Conservation (phyloP, 1,140 invertebrate species). For the Drosophila pachea region DNA sequence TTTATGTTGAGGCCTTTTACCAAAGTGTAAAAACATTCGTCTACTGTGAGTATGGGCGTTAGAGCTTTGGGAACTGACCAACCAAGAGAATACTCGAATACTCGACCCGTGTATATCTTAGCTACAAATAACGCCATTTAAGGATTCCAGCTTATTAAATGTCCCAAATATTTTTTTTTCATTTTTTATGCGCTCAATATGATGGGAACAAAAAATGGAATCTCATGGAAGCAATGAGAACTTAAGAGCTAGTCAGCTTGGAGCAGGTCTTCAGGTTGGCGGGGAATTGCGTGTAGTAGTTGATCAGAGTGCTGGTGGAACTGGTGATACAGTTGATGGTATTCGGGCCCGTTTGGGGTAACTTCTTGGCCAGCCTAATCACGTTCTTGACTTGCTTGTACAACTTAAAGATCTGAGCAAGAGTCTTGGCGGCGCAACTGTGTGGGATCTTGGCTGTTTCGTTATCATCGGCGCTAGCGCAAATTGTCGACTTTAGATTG, state of each 20-base stretch:
- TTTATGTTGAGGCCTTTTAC: no score
- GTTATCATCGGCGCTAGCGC: constrained; percentile 22
- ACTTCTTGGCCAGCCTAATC: constrained; percentile 40
- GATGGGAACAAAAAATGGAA: constrained; percentile 12
- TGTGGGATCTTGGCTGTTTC: constrained; percentile 5
- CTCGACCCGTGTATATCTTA: no score
- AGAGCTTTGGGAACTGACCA: no score
- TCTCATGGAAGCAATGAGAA: not conserved
- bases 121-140: no score
- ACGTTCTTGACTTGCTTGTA: constrained; percentile 32
- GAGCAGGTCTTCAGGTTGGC: constrained; percentile 50
- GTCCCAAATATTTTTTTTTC: no score
- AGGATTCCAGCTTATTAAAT: no score
- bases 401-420: constrained; percentile 23
- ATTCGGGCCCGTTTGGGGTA: constrained; percentile 52
- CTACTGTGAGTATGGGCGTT: no score
- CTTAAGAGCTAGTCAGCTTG: constrained; percentile 48
- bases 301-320: constrained; percentile 33
- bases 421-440: constrained; percentile 37
- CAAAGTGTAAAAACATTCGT: no score
- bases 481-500: constrained; percentile 39
- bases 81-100: no score
- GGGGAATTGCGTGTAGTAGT: constrained; percentile 61
- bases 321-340: constrained; percentile 43
- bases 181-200: not conserved